Evolutionary conservation across 2,797 vertebrate species (phyloP).

Genomic region (Anguilla pacifica): DNA sequence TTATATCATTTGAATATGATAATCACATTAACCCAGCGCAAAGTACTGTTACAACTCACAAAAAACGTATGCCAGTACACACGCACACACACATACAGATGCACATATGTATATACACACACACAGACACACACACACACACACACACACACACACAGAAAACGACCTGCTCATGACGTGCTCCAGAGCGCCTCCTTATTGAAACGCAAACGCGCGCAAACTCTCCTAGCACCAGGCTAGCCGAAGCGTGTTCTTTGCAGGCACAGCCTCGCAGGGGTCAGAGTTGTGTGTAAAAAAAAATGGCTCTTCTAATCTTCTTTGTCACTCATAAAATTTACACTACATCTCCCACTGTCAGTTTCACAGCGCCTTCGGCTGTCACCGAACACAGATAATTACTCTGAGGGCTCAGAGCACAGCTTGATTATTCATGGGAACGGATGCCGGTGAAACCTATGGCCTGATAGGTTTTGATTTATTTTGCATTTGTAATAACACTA

Average conservation of each 20-base stretch:
- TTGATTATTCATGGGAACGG: conserved; percentile 79
- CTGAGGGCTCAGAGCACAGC: conserved; percentile 68
- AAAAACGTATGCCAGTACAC: neutral
- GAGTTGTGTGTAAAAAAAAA: conserved; percentile 70
- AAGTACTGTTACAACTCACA: neutral
- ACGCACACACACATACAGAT: neutral
- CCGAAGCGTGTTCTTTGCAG: conserved; percentile 56
- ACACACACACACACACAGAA: conserved; percentile 6
- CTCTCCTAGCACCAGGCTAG: conserved; percentile 12
- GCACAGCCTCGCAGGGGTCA: conserved; percentile 68
- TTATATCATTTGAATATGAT: no score
- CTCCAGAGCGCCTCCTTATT: neutral
- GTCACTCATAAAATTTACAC: conserved; percentile 86
- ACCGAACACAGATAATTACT: conserved; percentile 78
- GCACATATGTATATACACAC: neutral
- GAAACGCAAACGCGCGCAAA: neutral
- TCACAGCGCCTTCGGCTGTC: conserved; percentile 76
- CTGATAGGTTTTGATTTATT: conserved; percentile 63
- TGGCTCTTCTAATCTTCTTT: conserved; percentile 78
- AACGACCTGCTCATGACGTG: neutral
- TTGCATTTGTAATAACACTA: conserved; percentile 63
- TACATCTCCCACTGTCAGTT: conserved; percentile 82
- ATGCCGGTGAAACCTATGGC: conserved; percentile 63
- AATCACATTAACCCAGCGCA: neutral
- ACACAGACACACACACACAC: neutral